Evolutionary conservation across 2,113 vertebrate genomes (phyloP), one percentile per base, ranked within the genome.

Genomic region (Lepus timidus): DNA sequence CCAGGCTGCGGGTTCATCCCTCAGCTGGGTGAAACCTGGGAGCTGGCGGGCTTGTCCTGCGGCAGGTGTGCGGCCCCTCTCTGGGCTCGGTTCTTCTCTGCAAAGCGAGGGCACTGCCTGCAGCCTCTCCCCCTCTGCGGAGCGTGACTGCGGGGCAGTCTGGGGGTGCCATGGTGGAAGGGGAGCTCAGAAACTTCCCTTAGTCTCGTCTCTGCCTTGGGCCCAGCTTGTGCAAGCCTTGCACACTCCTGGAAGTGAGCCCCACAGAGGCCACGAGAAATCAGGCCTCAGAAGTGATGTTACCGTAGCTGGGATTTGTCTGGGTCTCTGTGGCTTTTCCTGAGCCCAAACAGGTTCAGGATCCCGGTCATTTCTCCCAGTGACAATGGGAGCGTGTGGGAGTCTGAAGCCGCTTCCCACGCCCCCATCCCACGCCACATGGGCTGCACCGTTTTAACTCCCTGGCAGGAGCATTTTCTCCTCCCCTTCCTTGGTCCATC

Each of bases 281-380:
- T 65, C 78, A 79, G 19, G 58, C 79, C 88, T 79, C 71, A 80
- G 61, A 82, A 65, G 20, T 23, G 19, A 36, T 84, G 87, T 84
- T 74, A 91, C 86, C 55, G 68, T 55, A 17, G 39, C 49, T 86
- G 22, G 89, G 64, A 75, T 88, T 94, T 85, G 55, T 64, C 39
- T 68, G 78, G 49, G 64, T 89, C 90, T 91, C 92, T 75, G 25
- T 74, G 55, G 52, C 96, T 87, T 70, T 36, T 86, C 61, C 64
- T 93, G 29, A 61, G 23, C 31, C 19, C 14, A 55, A n/a, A 61
- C 4, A 74, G 39, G 14, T n/a, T 39, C 76, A n/a, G 16, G 31
- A 70, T 27, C 33, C 10, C 52, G 14, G 19, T 68, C 79, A 79
- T 93, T 83, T 89, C 70, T 73, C 75, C 31, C 16, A 13, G n/a